Percentiles rank a stretch among this genome's conserved stretches.
Conservation (phyloP, 30 jellyfish, hydroid and myxozoan genomes). For the Aurelia sp. region DNA sequence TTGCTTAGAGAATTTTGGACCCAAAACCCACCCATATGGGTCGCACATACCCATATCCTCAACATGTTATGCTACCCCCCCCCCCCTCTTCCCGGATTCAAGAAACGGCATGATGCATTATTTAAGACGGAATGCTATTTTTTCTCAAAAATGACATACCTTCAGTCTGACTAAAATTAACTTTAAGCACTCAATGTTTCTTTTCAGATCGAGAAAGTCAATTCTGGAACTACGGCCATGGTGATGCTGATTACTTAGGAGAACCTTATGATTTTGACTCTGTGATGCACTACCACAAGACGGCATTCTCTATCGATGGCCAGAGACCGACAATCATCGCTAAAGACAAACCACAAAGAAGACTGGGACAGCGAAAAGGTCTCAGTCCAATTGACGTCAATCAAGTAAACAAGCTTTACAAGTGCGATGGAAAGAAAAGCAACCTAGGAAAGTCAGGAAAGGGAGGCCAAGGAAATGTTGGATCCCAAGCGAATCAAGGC, state of each 20-base stretch:
- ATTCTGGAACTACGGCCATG: slow-evolving; percentile 34
- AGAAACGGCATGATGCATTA: too few species aligned
- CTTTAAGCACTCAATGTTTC: neutral
- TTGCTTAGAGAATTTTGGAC: too few species aligned
- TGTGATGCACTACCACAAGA: slow-evolving; percentile 39
- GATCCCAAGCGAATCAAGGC: neutral
- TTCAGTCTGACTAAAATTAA: too few species aligned
- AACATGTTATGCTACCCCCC: too few species aligned
- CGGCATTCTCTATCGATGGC: slow-evolving; percentile 22
- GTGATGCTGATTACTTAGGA: slow-evolving; percentile 33
- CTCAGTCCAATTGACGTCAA: neutral
- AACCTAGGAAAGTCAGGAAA: neutral
- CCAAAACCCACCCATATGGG: too few species aligned
- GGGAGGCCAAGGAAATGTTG: neutral
- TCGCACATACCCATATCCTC: too few species aligned
- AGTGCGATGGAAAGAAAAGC: slow-evolving; percentile 1
- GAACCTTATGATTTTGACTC: slow-evolving; percentile 39
- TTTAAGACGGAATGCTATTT: too few species aligned
- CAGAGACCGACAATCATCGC: neutral
- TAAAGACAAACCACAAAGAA: neutral
- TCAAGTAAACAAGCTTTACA: slow-evolving; percentile 1
- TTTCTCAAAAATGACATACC: too few species aligned
- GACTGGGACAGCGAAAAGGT: slow-evolving; percentile 14
- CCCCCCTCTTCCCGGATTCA: too few species aligned
- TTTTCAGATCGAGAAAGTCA: slow-evolving; percentile 7